A percentile compares a stretch with the other conserved stretches of the same genome.
These are phyloP conservation scores for Amblyopsis hoosieri DNA, from an alignment of 2,797 vertebrate genomes.

Conservation along the genomic window DNA sequence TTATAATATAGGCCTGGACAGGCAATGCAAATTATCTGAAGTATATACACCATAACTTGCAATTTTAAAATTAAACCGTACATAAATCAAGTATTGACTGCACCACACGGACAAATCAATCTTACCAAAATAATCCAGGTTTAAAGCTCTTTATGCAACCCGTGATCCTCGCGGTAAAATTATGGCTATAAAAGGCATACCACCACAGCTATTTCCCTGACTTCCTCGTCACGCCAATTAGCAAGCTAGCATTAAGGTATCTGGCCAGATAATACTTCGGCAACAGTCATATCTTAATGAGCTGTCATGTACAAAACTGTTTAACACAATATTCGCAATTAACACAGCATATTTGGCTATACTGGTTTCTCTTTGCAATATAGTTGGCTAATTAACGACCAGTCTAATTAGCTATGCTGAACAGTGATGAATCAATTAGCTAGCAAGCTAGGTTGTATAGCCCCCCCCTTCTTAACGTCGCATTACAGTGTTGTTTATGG, in stretches of 20 bases:
- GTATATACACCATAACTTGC: slow-evolving; percentile 2
- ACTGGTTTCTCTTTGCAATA: slow-evolving; percentile 16
- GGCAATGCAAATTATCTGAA: slow-evolving; percentile 23
- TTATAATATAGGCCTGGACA: slow-evolving; percentile 26
- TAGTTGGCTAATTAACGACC: slow-evolving; percentile 75
- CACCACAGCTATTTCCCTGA: slow-evolving; percentile 65
- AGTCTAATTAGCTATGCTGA: slow-evolving; percentile 78
- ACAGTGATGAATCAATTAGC: slow-evolving; percentile 78
- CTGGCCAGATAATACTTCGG: slow-evolving; percentile 52
- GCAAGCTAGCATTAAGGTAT: slow-evolving; percentile 72
- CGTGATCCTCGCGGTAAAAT: slow-evolving; percentile 8
- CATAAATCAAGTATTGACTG: slow-evolving; percentile 6
- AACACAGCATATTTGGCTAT: slow-evolving; percentile 18
- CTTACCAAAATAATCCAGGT: slow-evolving; percentile 17
- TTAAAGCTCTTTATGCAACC: slow-evolving; percentile 8
- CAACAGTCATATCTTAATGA: slow-evolving; percentile 36
- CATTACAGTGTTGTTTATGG: slow-evolving; percentile 61
- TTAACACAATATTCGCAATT: slow-evolving; percentile 18
- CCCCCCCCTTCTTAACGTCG: slow-evolving; percentile 58
- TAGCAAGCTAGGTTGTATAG: slow-evolving; percentile 66
- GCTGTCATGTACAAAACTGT: slow-evolving; percentile 26
- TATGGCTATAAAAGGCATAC: slow-evolving; percentile 52
- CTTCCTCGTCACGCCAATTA: slow-evolving; percentile 82
- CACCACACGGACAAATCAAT: slow-evolving; percentile 8
- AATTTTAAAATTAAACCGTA: slow-evolving; percentile 2